Evolutionary conservation across 2,113 vertebrate genomes (phyloP).

Genomic region (Tinamus guttatus): DNA sequence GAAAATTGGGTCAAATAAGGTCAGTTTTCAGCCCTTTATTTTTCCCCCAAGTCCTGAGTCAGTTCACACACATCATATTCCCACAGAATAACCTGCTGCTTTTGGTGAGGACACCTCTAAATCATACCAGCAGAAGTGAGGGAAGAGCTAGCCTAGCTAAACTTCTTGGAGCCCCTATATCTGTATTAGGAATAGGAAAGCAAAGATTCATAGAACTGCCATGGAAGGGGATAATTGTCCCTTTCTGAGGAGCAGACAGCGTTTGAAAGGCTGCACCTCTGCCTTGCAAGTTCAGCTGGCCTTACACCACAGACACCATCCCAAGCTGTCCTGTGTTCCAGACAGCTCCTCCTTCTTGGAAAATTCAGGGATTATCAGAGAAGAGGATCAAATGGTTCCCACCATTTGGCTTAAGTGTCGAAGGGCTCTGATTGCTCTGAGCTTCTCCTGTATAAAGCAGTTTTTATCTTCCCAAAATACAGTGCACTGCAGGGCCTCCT

Average conservation of each 20-base stretch:
- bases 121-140: neutral
- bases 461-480: neutral
- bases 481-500: neutral
- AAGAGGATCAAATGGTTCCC: neutral
- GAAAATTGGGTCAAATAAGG: neutral
- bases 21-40: neutral
- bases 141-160: neutral
- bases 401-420: neutral
- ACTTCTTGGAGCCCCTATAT: neutral
- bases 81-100: neutral
- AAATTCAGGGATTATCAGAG: neutral
- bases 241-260: neutral
- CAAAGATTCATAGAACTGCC: fast-evolving
- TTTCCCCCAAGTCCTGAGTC: neutral
- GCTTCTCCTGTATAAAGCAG: neutral
- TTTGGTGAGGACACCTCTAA: neutral
- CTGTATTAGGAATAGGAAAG: neutral
- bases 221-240: neutral
- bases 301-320: neutral
- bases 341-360: fast-evolving
- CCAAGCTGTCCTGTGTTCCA: neutral
- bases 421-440: neutral
- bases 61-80: neutral
- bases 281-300: neutral
- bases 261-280: neutral